Evolutionary conservation across 2,888 invertebrate species (phyloP).

Genomic region (Encarsia formosa): DNA sequence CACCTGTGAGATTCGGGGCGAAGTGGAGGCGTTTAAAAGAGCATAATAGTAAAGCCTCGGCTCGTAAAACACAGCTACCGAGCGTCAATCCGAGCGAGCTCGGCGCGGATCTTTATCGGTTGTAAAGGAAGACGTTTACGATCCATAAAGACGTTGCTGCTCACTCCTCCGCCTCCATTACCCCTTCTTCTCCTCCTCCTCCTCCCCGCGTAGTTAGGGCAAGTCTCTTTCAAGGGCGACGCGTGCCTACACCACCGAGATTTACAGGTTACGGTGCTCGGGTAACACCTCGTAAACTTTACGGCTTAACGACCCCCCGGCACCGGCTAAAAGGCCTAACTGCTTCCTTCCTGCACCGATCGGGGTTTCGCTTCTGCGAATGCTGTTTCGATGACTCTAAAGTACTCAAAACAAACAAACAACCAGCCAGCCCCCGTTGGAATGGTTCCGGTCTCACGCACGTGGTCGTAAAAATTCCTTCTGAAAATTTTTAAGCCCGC

Average conservation of each 20-base stretch:
- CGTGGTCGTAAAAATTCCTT: too few species aligned
- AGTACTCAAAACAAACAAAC: neutral
- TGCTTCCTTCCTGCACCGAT: slow-evolving; percentile 49
- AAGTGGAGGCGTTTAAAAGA: too few species aligned
- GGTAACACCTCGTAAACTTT: slow-evolving; percentile 53
- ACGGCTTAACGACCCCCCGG: slow-evolving; percentile 52
- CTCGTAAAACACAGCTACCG: too few species aligned
- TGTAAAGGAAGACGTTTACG: slow-evolving; percentile 52
- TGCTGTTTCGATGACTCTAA: neutral
- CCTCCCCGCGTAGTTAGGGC: slow-evolving; percentile 23
- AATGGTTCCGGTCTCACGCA: too few species aligned
- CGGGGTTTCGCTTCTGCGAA: neutral
- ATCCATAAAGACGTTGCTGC: slow-evolving; percentile 51
- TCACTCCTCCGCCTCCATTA: slow-evolving; percentile 40
- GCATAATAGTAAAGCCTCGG: too few species aligned
- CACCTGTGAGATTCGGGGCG: too few species aligned
- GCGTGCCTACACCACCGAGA: slow-evolving; percentile 43
- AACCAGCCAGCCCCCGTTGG: neutral
- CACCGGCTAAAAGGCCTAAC: too few species aligned
- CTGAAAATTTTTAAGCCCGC: too few species aligned
- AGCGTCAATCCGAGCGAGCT: slow-evolving; percentile 15
- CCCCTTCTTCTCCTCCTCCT: slow-evolving; percentile 36
- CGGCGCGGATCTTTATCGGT: slow-evolving; percentile 47
- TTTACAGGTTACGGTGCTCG: slow-evolving; percentile 52
- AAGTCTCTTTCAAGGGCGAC: slow-evolving; percentile 45